Percentiles rank a stretch among this genome's conserved stretches.
Evolutionary conservation across 1,140 invertebrate species (phyloP).

Genomic region (Dufourea novaeangliae): DNA sequence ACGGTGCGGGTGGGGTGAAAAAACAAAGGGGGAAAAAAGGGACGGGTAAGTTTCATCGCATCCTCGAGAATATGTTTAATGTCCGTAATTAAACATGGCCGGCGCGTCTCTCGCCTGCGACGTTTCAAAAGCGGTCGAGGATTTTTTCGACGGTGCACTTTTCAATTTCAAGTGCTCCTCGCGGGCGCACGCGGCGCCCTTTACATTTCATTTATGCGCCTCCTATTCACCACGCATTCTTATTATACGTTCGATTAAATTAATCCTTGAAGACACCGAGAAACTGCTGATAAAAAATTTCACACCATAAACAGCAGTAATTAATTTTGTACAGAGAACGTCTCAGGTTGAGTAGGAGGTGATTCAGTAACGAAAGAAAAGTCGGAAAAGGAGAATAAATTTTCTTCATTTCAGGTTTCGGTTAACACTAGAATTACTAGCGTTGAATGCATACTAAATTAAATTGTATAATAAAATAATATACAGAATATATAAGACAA

Average conservation of each 20-base stretch:
- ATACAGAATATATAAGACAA: no score
- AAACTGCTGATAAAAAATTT: background rate
- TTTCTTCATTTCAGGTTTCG: no score
- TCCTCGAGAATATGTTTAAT: background rate
- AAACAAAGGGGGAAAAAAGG: no score
- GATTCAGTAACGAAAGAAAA: no score
- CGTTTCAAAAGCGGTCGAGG: background rate
- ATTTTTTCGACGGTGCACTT: background rate
- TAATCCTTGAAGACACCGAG: background rate
- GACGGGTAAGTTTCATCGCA: background rate
- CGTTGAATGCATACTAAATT: no score
- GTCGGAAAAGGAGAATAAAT: no score
- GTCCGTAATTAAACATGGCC: slow-evolving; percentile 6
- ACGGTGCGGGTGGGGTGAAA: no score
- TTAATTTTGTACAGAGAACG: no score
- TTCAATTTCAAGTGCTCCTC: background rate
- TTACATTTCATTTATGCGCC: background rate
- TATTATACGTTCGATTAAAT: no score
- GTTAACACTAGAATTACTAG: no score
- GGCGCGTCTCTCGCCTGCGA: background rate
- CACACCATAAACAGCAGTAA: background rate
- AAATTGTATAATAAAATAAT: no score
- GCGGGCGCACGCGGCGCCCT: background rate
- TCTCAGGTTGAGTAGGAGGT: no score
- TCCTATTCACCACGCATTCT: background rate